These are phyloP conservation scores for Lophochroa leadbeateri DNA, from an alignment of 2,113 vertebrate species.

Conservation along the genomic window DNA sequence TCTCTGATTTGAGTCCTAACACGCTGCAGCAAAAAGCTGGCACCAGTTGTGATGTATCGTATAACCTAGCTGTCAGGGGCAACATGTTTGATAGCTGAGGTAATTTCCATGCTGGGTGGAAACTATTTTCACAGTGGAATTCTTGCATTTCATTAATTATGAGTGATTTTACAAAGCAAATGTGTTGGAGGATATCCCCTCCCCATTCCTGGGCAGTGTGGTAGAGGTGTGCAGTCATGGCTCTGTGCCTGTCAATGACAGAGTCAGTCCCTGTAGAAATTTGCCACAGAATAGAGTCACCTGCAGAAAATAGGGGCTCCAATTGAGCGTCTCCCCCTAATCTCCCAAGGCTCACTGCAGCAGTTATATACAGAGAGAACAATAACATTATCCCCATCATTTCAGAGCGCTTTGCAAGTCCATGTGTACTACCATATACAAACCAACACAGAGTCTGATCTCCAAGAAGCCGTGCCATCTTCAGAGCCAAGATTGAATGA, in stretches of 20 bases:
- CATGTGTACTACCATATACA: rapidly evolving
- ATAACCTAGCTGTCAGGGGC: not conserved
- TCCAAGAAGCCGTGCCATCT: not conserved
- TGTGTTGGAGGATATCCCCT: not conserved
- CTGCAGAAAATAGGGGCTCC: not conserved
- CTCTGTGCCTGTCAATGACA: not conserved
- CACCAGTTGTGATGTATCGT: not conserved
- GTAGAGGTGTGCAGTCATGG: not conserved
- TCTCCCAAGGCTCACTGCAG: not conserved
- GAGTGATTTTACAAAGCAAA: not conserved
- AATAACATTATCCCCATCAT: not conserved
- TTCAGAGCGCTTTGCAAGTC: not conserved
- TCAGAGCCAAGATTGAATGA: not conserved
- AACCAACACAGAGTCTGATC: not conserved
- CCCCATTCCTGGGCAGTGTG: not conserved
- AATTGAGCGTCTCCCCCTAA: rapidly evolving
- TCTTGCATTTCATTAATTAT: not conserved
- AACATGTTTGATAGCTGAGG: slow-evolving; percentile 32
- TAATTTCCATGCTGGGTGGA: slow-evolving; percentile 53
- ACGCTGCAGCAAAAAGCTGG: not conserved
- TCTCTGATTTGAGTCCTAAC: not conserved
- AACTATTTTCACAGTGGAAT: slow-evolving; percentile 9
- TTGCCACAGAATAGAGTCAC: not conserved
- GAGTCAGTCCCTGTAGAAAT: not conserved
- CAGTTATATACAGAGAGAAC: too few relatives aligned